Conservation (phyloP, 2,797 vertebrate genomes). For the Enteromius treurensis region DNA sequence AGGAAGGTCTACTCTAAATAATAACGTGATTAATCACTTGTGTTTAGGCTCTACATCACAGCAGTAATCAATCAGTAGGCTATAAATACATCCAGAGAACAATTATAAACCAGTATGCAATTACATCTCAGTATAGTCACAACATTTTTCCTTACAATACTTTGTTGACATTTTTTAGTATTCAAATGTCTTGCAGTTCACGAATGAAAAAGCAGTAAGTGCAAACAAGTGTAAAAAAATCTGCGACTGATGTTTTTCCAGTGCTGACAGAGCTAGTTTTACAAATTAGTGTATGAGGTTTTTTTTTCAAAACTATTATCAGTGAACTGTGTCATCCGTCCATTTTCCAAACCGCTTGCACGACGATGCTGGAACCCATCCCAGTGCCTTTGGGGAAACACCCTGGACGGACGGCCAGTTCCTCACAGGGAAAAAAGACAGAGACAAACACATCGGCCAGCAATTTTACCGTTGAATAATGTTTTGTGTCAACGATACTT, state of each 20-base stretch:
- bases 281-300: neutral
- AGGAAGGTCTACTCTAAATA: slow-evolving; percentile 24
- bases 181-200: neutral
- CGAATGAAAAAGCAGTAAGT: neutral
- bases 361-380: slow-evolving; percentile 5
- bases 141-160: neutral
- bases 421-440: neutral
- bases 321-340: neutral
- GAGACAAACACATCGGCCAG: neutral
- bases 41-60: slow-evolving; percentile 18
- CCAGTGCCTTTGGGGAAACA: neutral
- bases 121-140: neutral
- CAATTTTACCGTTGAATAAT: neutral
- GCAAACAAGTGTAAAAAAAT: neutral
- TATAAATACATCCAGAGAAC: neutral
- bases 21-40: slow-evolving; percentile 22
- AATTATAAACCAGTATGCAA: neutral
- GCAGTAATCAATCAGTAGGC: neutral
- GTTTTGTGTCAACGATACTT: neutral
- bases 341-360: neutral
- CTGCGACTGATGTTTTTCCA: neutral
- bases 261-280: too few relatives aligned
- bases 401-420: neutral
- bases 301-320: neutral
- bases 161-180: neutral